phyloP scores from a whole-genome alignment of 1,140 invertebrate genomes.

The Potamilus streckersoni region DNA sequence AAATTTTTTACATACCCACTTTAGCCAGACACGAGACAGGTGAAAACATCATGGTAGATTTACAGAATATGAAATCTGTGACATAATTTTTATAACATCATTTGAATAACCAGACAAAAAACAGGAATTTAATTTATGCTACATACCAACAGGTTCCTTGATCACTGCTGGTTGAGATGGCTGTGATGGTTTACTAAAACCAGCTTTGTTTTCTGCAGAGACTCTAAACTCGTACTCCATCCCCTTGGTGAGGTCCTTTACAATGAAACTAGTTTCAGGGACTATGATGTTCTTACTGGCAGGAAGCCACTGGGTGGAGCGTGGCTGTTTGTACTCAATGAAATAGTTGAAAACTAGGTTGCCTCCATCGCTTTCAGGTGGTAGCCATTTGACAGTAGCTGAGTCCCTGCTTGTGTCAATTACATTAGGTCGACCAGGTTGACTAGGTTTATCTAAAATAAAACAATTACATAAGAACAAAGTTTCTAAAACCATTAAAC shows the following conservation, averaged over 20 bases:
- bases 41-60: too few relatives aligned
- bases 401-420: slow-evolving; percentile 91
- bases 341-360: slow-evolving; percentile 95
- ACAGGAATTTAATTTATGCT: not conserved
- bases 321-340: slow-evolving; percentile 90
- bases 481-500: not conserved
- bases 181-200: slow-evolving; percentile 85
- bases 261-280: slow-evolving; percentile 52
- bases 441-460: slow-evolving; percentile 68
- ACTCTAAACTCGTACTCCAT: slow-evolving; percentile 98
- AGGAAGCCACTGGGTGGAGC: slow-evolving; percentile 73
- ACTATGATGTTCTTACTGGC: slow-evolving; percentile 77
- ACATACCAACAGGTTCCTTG: slow-evolving; percentile 58
- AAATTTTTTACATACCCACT: too few relatives aligned
- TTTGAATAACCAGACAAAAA: not conserved
- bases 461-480: too few relatives aligned
- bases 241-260: slow-evolving; percentile 84
- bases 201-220: slow-evolving; percentile 92
- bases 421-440: slow-evolving; percentile 76
- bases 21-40: too few relatives aligned
- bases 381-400: slow-evolving; percentile 90
- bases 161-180: slow-evolving; percentile 73
- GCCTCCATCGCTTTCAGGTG: slow-evolving; percentile 90
- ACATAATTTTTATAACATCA: not conserved
- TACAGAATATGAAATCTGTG: too few relatives aligned